Percentiles rank a stretch among this genome's conserved stretches.
Evolutionary conservation across 2,113 vertebrate genomes (phyloP).

Genomic region (Hirundichthys speculiger): DNA sequence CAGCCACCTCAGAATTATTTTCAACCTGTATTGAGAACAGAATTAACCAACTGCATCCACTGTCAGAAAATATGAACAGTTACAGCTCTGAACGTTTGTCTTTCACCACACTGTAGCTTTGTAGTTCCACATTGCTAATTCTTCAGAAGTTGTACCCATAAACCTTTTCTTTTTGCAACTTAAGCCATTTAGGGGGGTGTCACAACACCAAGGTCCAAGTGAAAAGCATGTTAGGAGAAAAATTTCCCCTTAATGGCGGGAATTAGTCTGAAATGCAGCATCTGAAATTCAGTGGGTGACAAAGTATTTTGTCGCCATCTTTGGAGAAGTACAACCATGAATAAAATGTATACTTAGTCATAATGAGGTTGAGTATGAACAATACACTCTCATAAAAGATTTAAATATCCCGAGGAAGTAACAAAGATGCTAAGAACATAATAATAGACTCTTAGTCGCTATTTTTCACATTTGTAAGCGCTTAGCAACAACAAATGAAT

Average conservation of each 20-base stretch:
- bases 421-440: background rate
- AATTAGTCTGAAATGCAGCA: constrained; percentile 11
- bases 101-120: no score
- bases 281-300: constrained; percentile 18
- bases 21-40: background rate
- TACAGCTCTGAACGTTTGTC: no score
- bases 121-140: no score
- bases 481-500: constrained; percentile 64
- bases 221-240: no score
- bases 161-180: no score
- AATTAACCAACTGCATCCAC: constrained; percentile 5
- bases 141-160: no score
- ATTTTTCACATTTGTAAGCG: constrained; percentile 53
- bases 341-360: no score
- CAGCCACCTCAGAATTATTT: constrained; percentile 22
- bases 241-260: background rate
- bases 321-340: background rate
- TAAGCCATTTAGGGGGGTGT: no score
- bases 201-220: no score
- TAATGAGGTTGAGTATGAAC: no score
- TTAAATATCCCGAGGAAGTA: background rate
- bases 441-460: constrained; percentile 23
- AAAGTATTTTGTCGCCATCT: constrained; percentile 21
- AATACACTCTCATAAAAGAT: background rate
- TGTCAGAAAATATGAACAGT: constrained; percentile 5